Evolutionary conservation across 2,797 vertebrate species (phyloP), one percentile per base, ranked within the genome.

Genomic region (Intellagama lesueurii): DNA sequence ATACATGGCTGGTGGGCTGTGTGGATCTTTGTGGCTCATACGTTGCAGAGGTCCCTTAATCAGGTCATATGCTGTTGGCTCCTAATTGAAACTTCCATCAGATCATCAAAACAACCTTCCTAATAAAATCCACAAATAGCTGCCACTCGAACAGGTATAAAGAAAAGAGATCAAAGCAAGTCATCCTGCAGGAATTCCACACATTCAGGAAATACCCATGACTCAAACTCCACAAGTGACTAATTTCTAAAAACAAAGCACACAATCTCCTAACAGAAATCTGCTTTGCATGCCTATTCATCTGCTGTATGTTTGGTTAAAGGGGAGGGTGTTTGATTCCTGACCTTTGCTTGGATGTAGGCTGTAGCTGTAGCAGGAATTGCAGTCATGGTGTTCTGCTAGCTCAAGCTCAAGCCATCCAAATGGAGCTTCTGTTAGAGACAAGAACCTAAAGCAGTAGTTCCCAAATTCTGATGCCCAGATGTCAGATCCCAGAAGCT

Each of bases 151-250:
- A 73, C 24, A 76, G 47, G 64, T 49, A 26, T 5, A 49, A 28
- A 0, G 0, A 0, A 90, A 94, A 93, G 40, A 5, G 92, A 92
- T 60, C 86, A 30, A 0, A 90, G 88, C 87, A 85, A 95, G 87
- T 83, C 90, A 86, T 66, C 91, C 91, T 92, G 82, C 91, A 92
- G 79, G 89, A 90, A 95, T 93, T 94, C 91, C 93, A 92, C 77
- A 76, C 88, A 73, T 87, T 88, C 87, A 64, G 49, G 64, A 52
- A 91, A 78, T 83, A 92, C 90, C 72, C 85, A 87, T 90, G 95
- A 49, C 91, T 94, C 93, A 95, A 90, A 82, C 87, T 91, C 83
- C 83, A 92, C 77, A 72, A 0, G 7, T 0, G 90, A 88, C 7
- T 14, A 35, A 72, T 44, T 32, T 79, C 92, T 87, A 75, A 44